A percentile compares a stretch with the other conserved stretches of the same genome.
phyloP scores from a whole-genome alignment of 1,140 invertebrate species.

The Drosophila elegans region DNA sequence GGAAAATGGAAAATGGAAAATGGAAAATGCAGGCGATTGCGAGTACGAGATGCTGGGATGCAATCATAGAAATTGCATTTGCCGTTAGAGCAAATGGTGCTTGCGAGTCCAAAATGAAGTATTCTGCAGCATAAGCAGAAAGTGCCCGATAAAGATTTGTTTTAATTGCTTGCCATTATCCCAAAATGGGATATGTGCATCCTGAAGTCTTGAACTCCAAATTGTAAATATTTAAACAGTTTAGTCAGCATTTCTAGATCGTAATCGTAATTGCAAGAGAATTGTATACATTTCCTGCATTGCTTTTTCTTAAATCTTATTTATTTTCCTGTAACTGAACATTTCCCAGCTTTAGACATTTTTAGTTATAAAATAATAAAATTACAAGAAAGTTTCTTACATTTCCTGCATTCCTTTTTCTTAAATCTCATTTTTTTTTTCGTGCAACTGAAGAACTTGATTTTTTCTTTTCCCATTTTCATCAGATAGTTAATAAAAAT shows the following conservation, averaged over 20 bases:
- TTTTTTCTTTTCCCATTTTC: background rate
- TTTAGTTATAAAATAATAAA: too few species aligned
- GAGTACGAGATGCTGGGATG: constrained; percentile 31
- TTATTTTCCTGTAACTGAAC: background rate
- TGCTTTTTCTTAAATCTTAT: background rate
- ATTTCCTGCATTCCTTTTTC: too few species aligned
- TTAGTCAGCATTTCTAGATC: background rate
- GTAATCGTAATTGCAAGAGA: constrained; percentile 4
- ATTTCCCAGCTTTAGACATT: too few species aligned
- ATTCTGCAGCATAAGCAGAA: constrained; percentile 46
- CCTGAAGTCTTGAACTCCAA: constrained; percentile 1
- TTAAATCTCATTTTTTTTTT: background rate
- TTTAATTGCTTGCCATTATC: constrained; percentile 45
- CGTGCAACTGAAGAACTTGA: background rate
- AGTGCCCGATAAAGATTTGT: constrained; percentile 33
- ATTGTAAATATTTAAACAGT: constrained; percentile 21
- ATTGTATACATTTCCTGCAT: background rate
- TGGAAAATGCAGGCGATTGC: constrained; percentile 26
- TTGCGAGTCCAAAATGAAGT: constrained; percentile 29
- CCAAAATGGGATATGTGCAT: constrained; percentile 9
- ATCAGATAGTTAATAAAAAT: too few species aligned
- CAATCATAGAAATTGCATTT: constrained; percentile 77
- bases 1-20: constrained; percentile 10
- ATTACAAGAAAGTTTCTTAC: constrained; percentile 1
- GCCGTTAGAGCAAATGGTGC: constrained; percentile 65